Base-by-base conservation (phyloP, 2,888 invertebrate genomes). In the Thereva nobilitata region DNA sequence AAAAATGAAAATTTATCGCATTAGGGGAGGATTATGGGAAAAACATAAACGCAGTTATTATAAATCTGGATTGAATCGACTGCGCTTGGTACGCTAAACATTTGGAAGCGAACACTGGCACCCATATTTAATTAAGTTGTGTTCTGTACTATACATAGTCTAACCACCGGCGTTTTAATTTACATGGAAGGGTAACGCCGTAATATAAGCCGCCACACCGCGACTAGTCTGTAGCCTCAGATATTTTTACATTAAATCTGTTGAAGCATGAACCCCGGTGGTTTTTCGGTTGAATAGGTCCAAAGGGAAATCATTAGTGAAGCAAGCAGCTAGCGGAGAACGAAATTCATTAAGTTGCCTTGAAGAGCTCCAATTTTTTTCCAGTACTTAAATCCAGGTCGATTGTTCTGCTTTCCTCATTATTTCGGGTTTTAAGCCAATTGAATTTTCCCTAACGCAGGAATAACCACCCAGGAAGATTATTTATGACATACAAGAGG, bases 231-330 rank as follows among this genome's bases (percentile, higher is more conserved):
- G 23, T 38, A 9, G 5, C 10, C 40, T 10, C 12, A 10, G 8
- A 38, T 49, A 59, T 59, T 59, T 47, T 59, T 49, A 47, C 59
- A 59, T 59, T 59, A 59, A 59, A 59, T 59, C 59, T 59, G 59
- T 49, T 49, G 59, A 59, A 59, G 59, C 59, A 59, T 59, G 59
- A 59, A 49, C 59, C 49, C 47, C 49, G 59, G 59, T 40, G 47
- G 59, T 59, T 59, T 59, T 59, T 49, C 40, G 49, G 59, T 38
- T 59, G 59, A 59, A 59, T 59, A 23, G 47, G 59, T 59, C 59
- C 40, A 47, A 59, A 59, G 59, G 59, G 59, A 59, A 59, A 59
- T 59, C 59, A 59, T 59, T 59, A 59, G 59, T 40, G 59, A 59
- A 59, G 23, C 23, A 23, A 23, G 23, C 23, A 23, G 23, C 23